Percentiles rank a stretch among this genome's conserved stretches.
Conservation (phyloP, 2,113 vertebrate genomes). For the Phrynocephalus versicolor region DNA sequence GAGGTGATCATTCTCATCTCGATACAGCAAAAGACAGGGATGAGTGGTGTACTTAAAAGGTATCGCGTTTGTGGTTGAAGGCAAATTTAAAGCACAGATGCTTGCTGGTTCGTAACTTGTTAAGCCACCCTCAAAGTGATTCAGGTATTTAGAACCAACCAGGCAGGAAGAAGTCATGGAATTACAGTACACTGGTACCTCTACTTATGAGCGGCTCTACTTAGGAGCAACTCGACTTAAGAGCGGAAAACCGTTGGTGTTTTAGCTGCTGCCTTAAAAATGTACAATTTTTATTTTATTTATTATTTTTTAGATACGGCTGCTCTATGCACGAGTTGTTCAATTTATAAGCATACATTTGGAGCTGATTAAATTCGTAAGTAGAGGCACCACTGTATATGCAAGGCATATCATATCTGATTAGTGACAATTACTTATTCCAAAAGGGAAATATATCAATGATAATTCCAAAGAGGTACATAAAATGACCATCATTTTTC, state of each 20-base stretch:
- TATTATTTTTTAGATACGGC: too few relatives aligned
- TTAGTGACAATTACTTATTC: neutral
- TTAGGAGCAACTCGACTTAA: too few relatives aligned
- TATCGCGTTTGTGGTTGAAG: neutral
- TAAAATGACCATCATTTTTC: too few relatives aligned
- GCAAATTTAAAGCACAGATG: neutral
- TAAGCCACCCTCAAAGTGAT: neutral
- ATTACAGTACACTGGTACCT: rapidly evolving
- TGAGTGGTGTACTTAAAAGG: neutral
- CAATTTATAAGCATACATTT: too few relatives aligned
- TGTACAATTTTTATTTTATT: too few relatives aligned
- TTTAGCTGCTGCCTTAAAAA: too few relatives aligned
- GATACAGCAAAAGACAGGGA: neutral
- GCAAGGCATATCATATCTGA: neutral
- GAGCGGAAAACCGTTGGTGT: too few relatives aligned
- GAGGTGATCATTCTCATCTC: too few relatives aligned
- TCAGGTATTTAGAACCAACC: neutral
- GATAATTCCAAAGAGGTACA: neutral
- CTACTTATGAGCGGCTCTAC: too few relatives aligned
- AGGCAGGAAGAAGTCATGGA: neutral
- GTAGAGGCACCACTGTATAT: too few relatives aligned
- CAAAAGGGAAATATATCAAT: neutral
- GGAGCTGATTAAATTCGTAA: too few relatives aligned
- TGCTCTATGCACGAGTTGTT: too few relatives aligned
- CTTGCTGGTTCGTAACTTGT: neutral